Evolutionary conservation across 23 tunicate genomes (phyloP).

Genomic region (Oikopleura dioica): DNA sequence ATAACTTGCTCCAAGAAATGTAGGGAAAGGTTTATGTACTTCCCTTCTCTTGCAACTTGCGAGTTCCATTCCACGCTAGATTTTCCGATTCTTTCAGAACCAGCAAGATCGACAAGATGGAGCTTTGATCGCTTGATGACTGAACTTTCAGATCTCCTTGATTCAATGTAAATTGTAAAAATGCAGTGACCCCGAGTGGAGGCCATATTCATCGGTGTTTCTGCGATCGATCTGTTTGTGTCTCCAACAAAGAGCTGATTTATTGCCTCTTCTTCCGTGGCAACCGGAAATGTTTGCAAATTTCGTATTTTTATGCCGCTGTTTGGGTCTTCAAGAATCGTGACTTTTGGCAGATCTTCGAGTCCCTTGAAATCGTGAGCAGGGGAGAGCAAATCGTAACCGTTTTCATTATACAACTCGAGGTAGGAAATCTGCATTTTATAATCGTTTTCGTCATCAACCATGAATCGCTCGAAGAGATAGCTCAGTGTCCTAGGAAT

Average conservation of each 20-base stretch:
- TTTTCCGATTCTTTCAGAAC: slow-evolving; percentile 69
- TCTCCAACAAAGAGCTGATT: slow-evolving; percentile 47
- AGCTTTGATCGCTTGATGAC: slow-evolving; percentile 67
- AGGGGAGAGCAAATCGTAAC: slow-evolving; percentile 81
- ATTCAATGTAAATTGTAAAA: slow-evolving; percentile 57
- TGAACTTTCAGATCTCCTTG: slow-evolving; percentile 73
- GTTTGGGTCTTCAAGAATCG: slow-evolving; percentile 81
- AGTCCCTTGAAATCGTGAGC: slow-evolving; percentile 64
- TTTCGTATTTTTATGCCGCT: slow-evolving; percentile 66
- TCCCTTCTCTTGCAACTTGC: slow-evolving; percentile 35
- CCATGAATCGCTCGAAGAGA: slow-evolving; percentile 26
- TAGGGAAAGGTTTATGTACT: slow-evolving; percentile 65
- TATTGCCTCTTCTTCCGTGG: slow-evolving; percentile 74
- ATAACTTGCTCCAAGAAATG: slow-evolving; percentile 82
- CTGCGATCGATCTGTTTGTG: slow-evolving; percentile 54
- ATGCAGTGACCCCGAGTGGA: slow-evolving; percentile 75
- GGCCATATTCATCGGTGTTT: slow-evolving; percentile 78
- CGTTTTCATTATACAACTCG: slow-evolving; percentile 84
- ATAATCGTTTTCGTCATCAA: slow-evolving; percentile 49
- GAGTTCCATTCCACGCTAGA: slow-evolving; percentile 18
- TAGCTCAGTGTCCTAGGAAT: slow-evolving; percentile 55
- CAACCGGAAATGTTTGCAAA: slow-evolving; percentile 50
- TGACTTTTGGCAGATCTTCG: slow-evolving; percentile 81
- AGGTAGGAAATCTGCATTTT: slow-evolving; percentile 82
- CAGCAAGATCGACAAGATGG: slow-evolving; percentile 52